Conservation (phyloP, 2,113 vertebrate genomes). For the Tiliqua scincoides region DNA sequence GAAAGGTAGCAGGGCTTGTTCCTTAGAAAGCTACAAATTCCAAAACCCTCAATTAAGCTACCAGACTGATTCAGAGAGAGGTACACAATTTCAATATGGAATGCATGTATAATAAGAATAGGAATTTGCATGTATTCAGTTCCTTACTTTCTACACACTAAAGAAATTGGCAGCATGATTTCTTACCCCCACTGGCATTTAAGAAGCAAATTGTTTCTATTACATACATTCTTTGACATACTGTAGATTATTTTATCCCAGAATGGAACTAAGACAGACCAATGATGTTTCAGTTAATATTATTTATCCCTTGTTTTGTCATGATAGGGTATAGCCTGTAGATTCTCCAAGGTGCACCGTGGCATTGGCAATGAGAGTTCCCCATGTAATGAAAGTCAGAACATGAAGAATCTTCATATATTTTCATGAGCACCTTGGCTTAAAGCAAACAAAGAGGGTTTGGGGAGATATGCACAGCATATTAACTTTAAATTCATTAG, state of each 20-base stretch:
- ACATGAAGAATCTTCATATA: not conserved
- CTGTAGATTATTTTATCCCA: not conserved
- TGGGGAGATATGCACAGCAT: constrained; percentile 23
- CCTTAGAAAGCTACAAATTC: constrained; percentile 19
- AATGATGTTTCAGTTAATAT: constrained; percentile 31
- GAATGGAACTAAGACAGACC: not conserved
- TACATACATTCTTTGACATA: not conserved
- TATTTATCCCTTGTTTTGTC: constrained; percentile 74
- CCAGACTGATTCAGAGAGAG: not conserved
- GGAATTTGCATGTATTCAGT: constrained; percentile 17
- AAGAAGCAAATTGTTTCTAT: not conserved
- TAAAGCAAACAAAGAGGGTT: constrained; percentile 32
- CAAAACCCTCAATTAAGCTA: not conserved
- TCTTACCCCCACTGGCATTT: not conserved
- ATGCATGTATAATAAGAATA: constrained; percentile 36
- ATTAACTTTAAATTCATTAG: constrained; percentile 39
- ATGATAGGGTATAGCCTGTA: constrained; percentile 38
- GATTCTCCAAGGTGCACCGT: not conserved
- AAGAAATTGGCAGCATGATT: not conserved
- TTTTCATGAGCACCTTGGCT: constrained; percentile 9
- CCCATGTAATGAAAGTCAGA: constrained; percentile 9
- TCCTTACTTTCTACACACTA: not conserved
- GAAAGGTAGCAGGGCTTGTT: constrained; percentile 43
- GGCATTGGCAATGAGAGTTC: constrained; percentile 8
- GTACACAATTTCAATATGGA: constrained; percentile 41